Evolutionary conservation across 2,113 vertebrate genomes (phyloP), one percentile per base, ranked within the genome.

Genomic region (Mesitornis unicolor): DNA sequence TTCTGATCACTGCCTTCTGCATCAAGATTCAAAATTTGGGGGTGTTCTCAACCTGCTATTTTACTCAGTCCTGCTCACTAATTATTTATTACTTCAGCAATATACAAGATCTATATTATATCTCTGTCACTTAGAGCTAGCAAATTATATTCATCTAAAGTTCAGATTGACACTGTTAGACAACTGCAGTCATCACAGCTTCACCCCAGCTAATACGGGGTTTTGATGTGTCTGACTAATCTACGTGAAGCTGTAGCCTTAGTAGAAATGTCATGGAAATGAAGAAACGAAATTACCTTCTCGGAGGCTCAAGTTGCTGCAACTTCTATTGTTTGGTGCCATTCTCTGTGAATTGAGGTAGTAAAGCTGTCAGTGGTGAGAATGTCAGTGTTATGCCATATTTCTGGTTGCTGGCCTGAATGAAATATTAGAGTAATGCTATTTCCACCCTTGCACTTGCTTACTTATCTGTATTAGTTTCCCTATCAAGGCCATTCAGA

Each of bases 31-130:
- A 88, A 84, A 96, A 94, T 95, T 87, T 86, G 92, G 45, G 74
- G 91, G 45, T 89, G 79, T 92, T 54, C 86, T 95, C 78, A 95
- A 81, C 85, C 79, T 97, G 81, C 89, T 93, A 25, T 96, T 96
- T 95, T 85, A 74, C 73, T 93, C 92, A 91, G 31, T 89, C 97
- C 80, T 93, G 31, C 87, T 96, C 87, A 69, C 96, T 96, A 97
- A 96, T 93, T 96, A 95, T 97, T 97, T 98, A 96, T 96, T 97
- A 89, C 68, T 63, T 92, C 56, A 60, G 91, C 29, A 50, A 47
- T 94, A 82, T 84, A 80, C 0, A 17, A 94, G 78, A 50, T 93
- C 83, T 90, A 83, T 93, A 68, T 93, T 93, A 84, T 90, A 77
- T 87, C 75, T 90, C 95, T 97, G 94, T 86, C 87, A 80, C 83